Evolutionary conservation across 2,888 invertebrate species (phyloP), one percentile per base, ranked within the genome.

Genomic region (Limnephilus lunatus): DNA sequence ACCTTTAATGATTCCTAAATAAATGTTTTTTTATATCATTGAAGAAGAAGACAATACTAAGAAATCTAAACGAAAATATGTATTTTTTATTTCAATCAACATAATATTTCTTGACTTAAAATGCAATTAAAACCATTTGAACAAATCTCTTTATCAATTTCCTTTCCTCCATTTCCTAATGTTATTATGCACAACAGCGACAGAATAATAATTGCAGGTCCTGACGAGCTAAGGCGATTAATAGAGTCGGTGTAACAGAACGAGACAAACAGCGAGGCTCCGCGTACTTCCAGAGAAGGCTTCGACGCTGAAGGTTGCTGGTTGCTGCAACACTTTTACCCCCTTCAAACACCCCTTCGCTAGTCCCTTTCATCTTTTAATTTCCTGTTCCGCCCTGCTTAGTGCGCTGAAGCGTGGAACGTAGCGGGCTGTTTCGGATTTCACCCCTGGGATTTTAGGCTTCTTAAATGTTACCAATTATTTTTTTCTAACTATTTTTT

Each of bases 281-380:
- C 91, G 82, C 53, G 85, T 81, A 92, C 92, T 90, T 93, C 92
- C 93, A 85, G 82, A 81, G 44, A 81, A 82, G 88, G 83, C 87
- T 68, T 68, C 68, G 68, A 68, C 7, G 68, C 68, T 68, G 68
- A 68, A 68, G 68, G 68, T 68, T 68, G 68, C 68, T 68, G 68
- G 68, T 80, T 92, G 87, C 89, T 86, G 83, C 86, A 90, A 32
- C 82, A 85, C 90, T 86, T 53, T 81, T 89, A 35, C 35, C 44
- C 90, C 81, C 83, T 44, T 87, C 15, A 44, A 83, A 32, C 68
- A 87, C 92, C 85, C 93, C 92, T 89, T 32, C 92, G 82, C 90
- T 88, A 91, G 92, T 92, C 93, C 93, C 92, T 93, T 93, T 93
- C 93, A 93, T 93, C 93, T 93, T 93, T 93, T 93, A 93, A 93